These are phyloP conservation scores for Girardia tigrina DNA, from an alignment of 2,888 invertebrate genomes.

Conservation along the genomic window DNA sequence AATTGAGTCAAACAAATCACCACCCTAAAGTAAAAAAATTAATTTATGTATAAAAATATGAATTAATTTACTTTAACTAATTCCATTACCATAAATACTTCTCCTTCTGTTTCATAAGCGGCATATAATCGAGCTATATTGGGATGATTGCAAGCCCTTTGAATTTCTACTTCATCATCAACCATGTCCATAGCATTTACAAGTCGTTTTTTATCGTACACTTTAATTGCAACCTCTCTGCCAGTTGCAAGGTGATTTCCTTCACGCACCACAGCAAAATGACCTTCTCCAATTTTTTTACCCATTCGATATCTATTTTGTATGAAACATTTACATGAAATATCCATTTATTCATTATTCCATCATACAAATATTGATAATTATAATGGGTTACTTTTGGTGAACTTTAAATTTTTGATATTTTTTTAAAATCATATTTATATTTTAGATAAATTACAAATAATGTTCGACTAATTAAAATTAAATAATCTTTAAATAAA, in stretches of 20 bases:
- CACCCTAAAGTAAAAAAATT: constrained; percentile 44
- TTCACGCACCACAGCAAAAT: constrained; percentile 50
- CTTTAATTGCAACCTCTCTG: constrained; percentile 48
- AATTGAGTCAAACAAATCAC: constrained; percentile 53
- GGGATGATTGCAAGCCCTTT: constrained; percentile 48
- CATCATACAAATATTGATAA: too few relatives aligned
- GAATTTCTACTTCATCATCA: constrained; percentile 50
- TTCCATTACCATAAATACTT: constrained; percentile 50
- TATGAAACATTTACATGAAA: background rate
- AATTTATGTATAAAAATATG: background rate
- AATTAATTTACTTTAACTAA: constrained; percentile 44
- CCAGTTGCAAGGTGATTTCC: constrained; percentile 42
- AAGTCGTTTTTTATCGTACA: constrained; percentile 51
- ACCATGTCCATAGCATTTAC: constrained; percentile 49
- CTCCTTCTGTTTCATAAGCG: constrained; percentile 48
- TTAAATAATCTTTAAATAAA: too few relatives aligned
- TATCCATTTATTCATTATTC: too few relatives aligned
- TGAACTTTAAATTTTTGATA: too few relatives aligned
- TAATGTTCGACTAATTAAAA: too few relatives aligned
- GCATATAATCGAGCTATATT: constrained; percentile 49
- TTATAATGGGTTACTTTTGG: too few relatives aligned
- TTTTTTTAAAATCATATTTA: too few relatives aligned
- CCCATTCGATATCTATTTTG: constrained; percentile 32
- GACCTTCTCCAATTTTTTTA: constrained; percentile 47
- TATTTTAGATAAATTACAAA: too few relatives aligned